phyloP scores from a whole-genome alignment of 2,888 invertebrate genomes.

The Synergus laeviventris region DNA sequence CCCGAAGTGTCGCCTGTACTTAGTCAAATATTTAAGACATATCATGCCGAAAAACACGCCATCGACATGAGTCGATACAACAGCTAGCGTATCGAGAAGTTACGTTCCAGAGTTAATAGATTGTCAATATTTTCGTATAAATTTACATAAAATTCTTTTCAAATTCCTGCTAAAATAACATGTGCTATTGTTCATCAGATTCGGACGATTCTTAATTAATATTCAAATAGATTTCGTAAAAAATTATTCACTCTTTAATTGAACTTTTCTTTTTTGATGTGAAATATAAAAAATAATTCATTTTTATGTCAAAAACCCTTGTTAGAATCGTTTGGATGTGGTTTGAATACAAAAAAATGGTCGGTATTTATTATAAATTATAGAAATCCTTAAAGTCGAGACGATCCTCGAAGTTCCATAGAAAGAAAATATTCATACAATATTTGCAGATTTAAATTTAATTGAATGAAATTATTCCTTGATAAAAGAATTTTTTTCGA shows the following conservation, averaged over 20 bases:
- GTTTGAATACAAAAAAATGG: neutral
- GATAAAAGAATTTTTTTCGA: neutral
- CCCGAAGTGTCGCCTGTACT: slow-evolving; percentile 83
- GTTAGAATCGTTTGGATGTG: neutral
- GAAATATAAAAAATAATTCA: neutral
- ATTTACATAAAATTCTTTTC: neutral
- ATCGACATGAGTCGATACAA: slow-evolving; percentile 76
- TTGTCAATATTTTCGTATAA: slow-evolving; percentile 30
- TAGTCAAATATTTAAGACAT: slow-evolving; percentile 82
- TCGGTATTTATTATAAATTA: slow-evolving; percentile 1
- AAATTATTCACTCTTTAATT: neutral
- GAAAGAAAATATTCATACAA: neutral
- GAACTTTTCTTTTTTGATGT: neutral
- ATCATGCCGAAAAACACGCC: slow-evolving; percentile 81
- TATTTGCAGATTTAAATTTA: neutral
- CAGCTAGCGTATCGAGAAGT: slow-evolving; percentile 53
- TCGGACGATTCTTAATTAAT: neutral
- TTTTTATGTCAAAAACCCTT: neutral
- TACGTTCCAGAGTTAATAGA: slow-evolving; percentile 29
- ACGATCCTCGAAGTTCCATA: neutral
- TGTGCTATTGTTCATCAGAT: neutral
- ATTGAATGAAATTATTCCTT: neutral
- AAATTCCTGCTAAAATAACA: neutral
- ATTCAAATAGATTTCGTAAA: neutral
- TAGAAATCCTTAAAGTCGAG: slow-evolving; percentile 5